Base-by-base conservation (phyloP, 2,888 invertebrate species). In the Steromphala cineraria region DNA sequence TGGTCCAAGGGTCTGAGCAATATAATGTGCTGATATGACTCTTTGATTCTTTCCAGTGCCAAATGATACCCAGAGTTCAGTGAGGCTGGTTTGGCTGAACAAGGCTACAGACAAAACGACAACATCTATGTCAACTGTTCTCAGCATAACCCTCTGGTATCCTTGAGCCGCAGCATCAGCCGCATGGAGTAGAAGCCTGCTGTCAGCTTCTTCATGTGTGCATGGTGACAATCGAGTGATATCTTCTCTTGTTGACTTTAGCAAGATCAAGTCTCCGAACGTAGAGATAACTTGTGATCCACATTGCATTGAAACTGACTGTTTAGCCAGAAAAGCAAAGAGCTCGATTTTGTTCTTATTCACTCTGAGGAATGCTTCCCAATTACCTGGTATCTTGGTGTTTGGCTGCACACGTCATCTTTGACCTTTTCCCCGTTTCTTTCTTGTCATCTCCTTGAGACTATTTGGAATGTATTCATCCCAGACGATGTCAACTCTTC, bases 321-420 rank as follows among this genome's bases (percentile, higher is more conserved):
- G 53, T 7, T 78, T 67, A 31, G 82, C 80, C 21, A 80, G 46
- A 56, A 75, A 82, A 3, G 53, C 31, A 53, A 86, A 84, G 31
- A 84, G 80, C 53, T 86, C 86, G 53, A 46, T 81, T 55, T 84
- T 86, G 81, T 86, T 86, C 10, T 82, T 78, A 67, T 83, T 75
- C 0, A 56, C 71, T 52, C 84, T 78, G 13, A 84, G 75, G 67
- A 84, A 83, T 13, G 7, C 28, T 17, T 81, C 53, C 81, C 85
- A 85, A 31, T 80, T 82, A 36, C 24, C 53, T 28, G 84, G 83
- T n/a, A 82, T 31, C 52, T 52, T 81, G n/a, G 52, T 31, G 13
- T 77, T 53, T 13, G 36, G 40, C 28, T 67, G 24, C 28, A 85
- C 82, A 40, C 82, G 79, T 67, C 81, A 53, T 74, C 86, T 46